Percentiles rank a stretch among this genome's conserved stretches.
phyloP scores from a whole-genome alignment of 2,888 invertebrate species.

The Dryobotodes eremita region DNA sequence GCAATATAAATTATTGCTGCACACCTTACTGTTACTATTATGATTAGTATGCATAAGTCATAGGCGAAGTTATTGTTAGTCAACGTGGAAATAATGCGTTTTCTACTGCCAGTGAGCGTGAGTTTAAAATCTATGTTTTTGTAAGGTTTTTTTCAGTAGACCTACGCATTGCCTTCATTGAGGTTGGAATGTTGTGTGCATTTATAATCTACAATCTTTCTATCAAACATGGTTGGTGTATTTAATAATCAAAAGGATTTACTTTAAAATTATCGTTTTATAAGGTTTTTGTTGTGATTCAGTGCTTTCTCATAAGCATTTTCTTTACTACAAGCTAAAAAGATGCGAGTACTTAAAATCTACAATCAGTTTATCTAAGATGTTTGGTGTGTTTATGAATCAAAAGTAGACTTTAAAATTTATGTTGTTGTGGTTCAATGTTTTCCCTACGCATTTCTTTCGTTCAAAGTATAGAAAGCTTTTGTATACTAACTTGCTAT shows the following conservation, averaged over 20 bases:
- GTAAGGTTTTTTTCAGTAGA: too few relatives aligned
- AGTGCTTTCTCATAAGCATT: background rate
- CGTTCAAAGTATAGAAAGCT: background rate
- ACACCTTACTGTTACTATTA: conserved; percentile 37
- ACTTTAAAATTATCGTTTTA: background rate
- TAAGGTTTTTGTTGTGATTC: background rate
- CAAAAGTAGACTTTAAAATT: background rate
- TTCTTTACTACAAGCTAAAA: background rate
- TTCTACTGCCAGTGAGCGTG: conserved; percentile 35
- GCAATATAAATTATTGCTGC: conserved; percentile 52
- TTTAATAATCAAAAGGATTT: background rate
- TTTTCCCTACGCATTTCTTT: conserved; percentile 1
- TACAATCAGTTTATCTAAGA: background rate
- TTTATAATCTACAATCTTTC: background rate
- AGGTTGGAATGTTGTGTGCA: background rate
- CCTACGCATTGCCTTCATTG: background rate
- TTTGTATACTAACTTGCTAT: background rate
- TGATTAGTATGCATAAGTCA: conserved; percentile 34
- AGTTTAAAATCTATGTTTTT: conserved; percentile 44
- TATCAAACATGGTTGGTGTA: background rate
- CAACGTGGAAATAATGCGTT: conserved; percentile 19
- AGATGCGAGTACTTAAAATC: background rate
- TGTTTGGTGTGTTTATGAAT: background rate
- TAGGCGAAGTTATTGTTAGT: conserved; percentile 30
- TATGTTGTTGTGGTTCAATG: background rate